Evolutionary conservation across 2,797 vertebrate species (phyloP), one percentile per base, ranked within the genome.

Genomic region (Arctocebus calabarensis): DNA sequence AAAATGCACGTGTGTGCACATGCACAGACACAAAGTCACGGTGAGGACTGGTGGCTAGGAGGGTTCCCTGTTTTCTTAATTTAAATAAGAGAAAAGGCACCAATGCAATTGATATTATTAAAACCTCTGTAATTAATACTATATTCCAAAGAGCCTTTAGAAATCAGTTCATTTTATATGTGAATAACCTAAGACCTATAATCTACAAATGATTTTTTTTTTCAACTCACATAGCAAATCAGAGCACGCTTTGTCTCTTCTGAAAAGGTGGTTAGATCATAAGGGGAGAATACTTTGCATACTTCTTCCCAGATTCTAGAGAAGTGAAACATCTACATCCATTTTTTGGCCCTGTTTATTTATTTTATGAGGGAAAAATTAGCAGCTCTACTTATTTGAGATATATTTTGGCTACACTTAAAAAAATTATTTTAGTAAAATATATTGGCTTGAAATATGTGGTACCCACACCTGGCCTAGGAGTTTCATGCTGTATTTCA

Each of bases 71-170:
- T 55, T 90, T 19, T 84, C 55, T 88, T 62, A 73, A 40, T 90
- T 90, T 88, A 48, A 89, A 79, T 61, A 86, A 84, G 32, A 52
- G 19, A 96, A 10, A 94, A 48, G 64, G 55, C 19, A 81, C 8
- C 23, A 90, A 32, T 79, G 7, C 34, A 91, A 66, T 43, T 87
- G 52, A 61, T 68, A 68, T 52, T 81, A 43, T 70, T 85, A 68
- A 1, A 90, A 68, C 10, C 71, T 94, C 11, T 64, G 5, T 1
- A 75, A 59, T 88, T 71, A 71, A 48, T 85, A 75, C 37, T 66
- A 9, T 45, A 61, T 1, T 90, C 40, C 83, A 74, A 0, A 11
- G 77, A 29, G 7, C n/a, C 37, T 48, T 90, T 90, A 88, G 12
- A 81, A 94, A 81, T 71, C 16, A 75, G 20, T 90, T n/a, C 3